phyloP scores from a whole-genome alignment of 2,113 vertebrate species.

The Puffinus mauretanicus region DNA sequence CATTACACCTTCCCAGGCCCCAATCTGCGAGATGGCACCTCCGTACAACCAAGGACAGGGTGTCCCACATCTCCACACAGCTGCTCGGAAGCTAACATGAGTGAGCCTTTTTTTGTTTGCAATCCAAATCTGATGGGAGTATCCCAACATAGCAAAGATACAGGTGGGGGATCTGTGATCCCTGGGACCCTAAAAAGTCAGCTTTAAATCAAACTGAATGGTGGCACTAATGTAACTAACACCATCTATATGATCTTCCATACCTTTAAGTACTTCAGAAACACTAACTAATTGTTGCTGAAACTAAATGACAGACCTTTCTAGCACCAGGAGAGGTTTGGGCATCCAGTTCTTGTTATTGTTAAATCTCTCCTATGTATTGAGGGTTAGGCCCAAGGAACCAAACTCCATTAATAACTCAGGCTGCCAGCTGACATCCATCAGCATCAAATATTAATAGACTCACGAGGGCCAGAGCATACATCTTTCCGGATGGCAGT shows the following conservation, averaged over 20 bases:
- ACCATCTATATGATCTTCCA: neutral
- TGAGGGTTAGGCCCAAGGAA: slow-evolving; percentile 15
- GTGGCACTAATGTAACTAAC: neutral
- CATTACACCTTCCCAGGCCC: neutral
- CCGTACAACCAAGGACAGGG: neutral
- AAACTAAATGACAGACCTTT: neutral
- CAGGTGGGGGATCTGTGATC: neutral
- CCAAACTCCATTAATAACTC: slow-evolving; percentile 58
- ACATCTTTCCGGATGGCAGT: slow-evolving; percentile 39
- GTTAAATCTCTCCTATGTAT: neutral
- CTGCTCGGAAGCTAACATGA: neutral
- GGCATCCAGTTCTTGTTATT: neutral
- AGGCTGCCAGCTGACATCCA: slow-evolving; percentile 53
- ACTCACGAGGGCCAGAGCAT: slow-evolving; percentile 31
- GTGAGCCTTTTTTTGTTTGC: neutral
- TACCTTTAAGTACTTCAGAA: neutral
- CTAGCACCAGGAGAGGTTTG: neutral
- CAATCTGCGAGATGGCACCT: neutral
- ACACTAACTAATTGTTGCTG: neutral
- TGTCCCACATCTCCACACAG: neutral
- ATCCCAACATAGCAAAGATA: neutral
- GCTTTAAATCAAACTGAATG: neutral
- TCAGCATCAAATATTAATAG: slow-evolving; percentile 70
- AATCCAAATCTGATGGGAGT: neutral
- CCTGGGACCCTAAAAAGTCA: neutral